Evolutionary conservation across 2,888 invertebrate genomes (phyloP), one percentile per base, ranked within the genome.

Genomic region (Laspeyria flexula): DNA sequence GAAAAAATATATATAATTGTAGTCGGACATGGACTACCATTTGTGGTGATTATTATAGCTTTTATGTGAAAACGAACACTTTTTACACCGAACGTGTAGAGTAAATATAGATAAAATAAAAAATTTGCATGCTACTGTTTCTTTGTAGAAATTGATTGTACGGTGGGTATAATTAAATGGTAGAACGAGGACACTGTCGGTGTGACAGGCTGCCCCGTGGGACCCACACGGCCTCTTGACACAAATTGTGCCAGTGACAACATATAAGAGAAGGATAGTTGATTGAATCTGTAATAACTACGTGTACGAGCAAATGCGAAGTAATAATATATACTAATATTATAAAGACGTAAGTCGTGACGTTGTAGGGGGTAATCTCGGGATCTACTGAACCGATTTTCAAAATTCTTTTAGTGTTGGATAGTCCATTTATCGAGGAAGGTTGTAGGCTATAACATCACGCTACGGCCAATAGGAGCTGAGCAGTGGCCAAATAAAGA

Each of bases 81-180:
- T 21, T 40, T 39, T 33, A 31, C 15, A 33, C 16, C 11, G 6
- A 46, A 40, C 21, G 29, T 15, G 11, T 38, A 11, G 4, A 15
- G 34, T 15, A 38, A 29, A 44, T 33, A 27, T 27, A 18, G n/a
- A 16, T 6, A 23, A 12, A 18, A 52, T 55, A 30, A 49, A n/a
- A n/a, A 55, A 60, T 68, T 65, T 65, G 60, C 56, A 65, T 68
- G 50, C 41, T 44, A 42, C 34, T 5, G 34, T 53, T 47, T 21
- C 39, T 53, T 40, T 33, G 57, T 55, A 61, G 60, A 74, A 80
- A 79, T 81, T 77, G 73, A 80, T 83, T 79, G 75, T 68, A 48
- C 65, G 68, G 65, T 50, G 51, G 34, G 45, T 71, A 71, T 73
- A 79, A 80, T 81, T 77, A 78, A 61, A 49, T 59, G 44, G 61